phyloP scores from a whole-genome alignment of 2,797 vertebrate species.

The Thripadectes ignobilis region DNA sequence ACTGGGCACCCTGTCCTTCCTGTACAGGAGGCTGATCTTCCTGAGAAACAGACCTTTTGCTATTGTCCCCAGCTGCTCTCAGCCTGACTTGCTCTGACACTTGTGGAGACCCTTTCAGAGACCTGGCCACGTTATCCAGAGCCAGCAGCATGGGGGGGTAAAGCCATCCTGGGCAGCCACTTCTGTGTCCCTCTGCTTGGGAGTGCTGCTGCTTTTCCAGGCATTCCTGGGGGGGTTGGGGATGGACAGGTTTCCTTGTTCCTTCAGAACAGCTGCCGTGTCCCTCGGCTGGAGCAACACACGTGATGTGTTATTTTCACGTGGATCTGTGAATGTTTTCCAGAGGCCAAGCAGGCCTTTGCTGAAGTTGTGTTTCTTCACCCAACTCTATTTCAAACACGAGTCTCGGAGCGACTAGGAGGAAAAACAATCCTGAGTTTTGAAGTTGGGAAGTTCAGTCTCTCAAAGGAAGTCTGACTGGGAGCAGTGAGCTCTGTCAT shows the following conservation, averaged over 20 bases:
- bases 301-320: accelerated
- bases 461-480: background rate
- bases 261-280: background rate
- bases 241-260: background rate
- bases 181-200: accelerated
- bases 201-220: background rate
- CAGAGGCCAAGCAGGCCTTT: background rate
- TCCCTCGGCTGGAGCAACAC: background rate
- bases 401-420: too few species aligned
- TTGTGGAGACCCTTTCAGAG: background rate
- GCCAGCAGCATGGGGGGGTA: background rate
- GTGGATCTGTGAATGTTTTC: background rate
- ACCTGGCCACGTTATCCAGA: background rate
- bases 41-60: conserved; percentile 35
- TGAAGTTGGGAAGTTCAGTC: background rate
- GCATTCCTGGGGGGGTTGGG: accelerated
- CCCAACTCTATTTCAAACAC: background rate
- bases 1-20: background rate
- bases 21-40: conserved; percentile 39
- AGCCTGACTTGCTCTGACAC: background rate
- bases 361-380: background rate
- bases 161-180: background rate
- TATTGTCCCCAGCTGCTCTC: conserved; percentile 10
- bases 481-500: accelerated
- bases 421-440: background rate